A percentile compares a stretch with the other conserved stretches of the same genome.
phyloP scores from a whole-genome alignment of 2,888 invertebrate species.

The Noctua fimbriata region DNA sequence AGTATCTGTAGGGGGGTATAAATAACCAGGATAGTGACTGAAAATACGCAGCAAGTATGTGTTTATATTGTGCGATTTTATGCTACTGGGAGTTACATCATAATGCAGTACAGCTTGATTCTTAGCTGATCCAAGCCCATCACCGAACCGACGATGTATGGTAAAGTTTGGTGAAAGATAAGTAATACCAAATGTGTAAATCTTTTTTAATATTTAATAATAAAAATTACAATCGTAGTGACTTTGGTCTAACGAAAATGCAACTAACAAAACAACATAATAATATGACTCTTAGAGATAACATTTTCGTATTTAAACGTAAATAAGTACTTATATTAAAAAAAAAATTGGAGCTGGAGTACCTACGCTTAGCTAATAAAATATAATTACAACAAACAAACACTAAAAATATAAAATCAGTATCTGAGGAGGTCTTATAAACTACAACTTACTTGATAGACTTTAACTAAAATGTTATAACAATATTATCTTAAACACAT shows the following conservation, averaged over 20 bases:
- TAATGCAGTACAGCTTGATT: neutral
- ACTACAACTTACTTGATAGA: neutral
- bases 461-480: neutral
- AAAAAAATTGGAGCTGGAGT: neutral
- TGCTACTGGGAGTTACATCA: too few relatives aligned
- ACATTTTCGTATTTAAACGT: neutral
- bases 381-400: slow-evolving; percentile 6
- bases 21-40: too few relatives aligned
- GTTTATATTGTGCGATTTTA: too few relatives aligned
- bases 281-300: neutral
- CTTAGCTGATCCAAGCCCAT: neutral
- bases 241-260: neutral
- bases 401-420: neutral
- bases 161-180: neutral
- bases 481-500: neutral
- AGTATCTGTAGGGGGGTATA: too few relatives aligned
- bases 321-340: neutral
- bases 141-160: neutral
- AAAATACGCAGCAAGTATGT: too few relatives aligned
- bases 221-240: neutral
- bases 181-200: neutral
- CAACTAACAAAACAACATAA: neutral
- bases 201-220: neutral
- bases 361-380: neutral
- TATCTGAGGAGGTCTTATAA: neutral